Conservation (phyloP, 2,888 invertebrate genomes). For the Hemithea aestivaria region DNA sequence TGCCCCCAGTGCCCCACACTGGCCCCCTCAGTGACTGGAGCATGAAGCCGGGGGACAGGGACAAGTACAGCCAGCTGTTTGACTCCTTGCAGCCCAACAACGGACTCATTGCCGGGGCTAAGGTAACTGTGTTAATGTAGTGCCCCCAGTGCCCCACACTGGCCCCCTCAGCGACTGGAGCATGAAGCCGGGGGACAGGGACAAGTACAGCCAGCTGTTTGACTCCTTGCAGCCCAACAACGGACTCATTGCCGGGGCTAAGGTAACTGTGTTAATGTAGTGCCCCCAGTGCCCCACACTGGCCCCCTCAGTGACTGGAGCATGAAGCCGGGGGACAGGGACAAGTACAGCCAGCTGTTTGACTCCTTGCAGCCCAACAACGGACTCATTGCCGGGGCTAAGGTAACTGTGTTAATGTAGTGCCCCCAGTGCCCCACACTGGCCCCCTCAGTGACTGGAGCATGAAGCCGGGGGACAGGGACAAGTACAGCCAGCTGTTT, state of each 20-base stretch:
- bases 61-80: slow-evolving; percentile 96
- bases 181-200: slow-evolving; percentile 89
- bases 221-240: slow-evolving; percentile 93
- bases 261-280: slow-evolving; percentile 81
- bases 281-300: slow-evolving; percentile 73
- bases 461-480: slow-evolving; percentile 89
- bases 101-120: slow-evolving; percentile 95
- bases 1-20: slow-evolving; percentile 73
- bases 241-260: slow-evolving; percentile 95
- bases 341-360: slow-evolving; percentile 96
- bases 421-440: slow-evolving; percentile 73
- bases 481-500: slow-evolving; percentile 96
- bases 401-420: slow-evolving; percentile 81
- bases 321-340: slow-evolving; percentile 89
- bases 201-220: slow-evolving; percentile 96
- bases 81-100: slow-evolving; percentile 93
- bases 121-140: slow-evolving; percentile 81
- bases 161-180: slow-evolving; percentile 86
- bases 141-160: slow-evolving; percentile 73
- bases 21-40: slow-evolving; percentile 86
- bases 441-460: slow-evolving; percentile 86
- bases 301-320: slow-evolving; percentile 86
- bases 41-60: slow-evolving; percentile 89
- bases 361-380: slow-evolving; percentile 93
- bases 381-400: slow-evolving; percentile 95